Evolutionary conservation across 2,888 invertebrate species (phyloP).

Genomic region (Dione vanillae): DNA sequence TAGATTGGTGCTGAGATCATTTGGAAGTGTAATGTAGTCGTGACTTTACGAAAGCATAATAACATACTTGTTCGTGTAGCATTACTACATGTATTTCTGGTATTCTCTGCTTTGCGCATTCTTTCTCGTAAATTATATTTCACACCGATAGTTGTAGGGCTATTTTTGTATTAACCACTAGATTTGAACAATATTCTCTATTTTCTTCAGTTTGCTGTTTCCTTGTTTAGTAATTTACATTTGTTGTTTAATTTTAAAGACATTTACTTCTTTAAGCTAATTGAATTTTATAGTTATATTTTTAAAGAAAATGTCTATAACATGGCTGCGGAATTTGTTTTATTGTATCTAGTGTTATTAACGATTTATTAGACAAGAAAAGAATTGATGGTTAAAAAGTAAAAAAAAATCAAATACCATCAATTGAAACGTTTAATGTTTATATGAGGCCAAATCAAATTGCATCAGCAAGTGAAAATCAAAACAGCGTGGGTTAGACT

Average conservation of each 20-base stretch:
- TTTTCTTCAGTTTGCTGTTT: neutral
- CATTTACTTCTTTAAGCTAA: no score
- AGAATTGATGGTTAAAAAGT: constrained; percentile 22
- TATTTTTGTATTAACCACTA: neutral
- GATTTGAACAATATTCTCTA: neutral
- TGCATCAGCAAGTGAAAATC: constrained; percentile 22
- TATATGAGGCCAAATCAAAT: neutral
- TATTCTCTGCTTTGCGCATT: constrained; percentile 26
- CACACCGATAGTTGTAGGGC: neutral
- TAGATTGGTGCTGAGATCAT: constrained; percentile 40
- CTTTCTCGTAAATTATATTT: constrained; percentile 29
- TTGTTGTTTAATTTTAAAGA: neutral
- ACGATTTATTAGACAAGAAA: no score
- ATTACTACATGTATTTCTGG: constrained; percentile 33
- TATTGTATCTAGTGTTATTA: no score
- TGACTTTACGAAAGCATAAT: constrained; percentile 46
- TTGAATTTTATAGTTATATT: constrained; percentile 51
- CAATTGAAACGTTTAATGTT: neutral
- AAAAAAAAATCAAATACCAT: constrained; percentile 45
- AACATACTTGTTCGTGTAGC: constrained; percentile 36
- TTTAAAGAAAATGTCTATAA: no score
- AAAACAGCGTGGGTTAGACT: constrained; percentile 21
- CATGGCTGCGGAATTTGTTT: constrained; percentile 54
- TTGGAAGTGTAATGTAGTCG: constrained; percentile 46
- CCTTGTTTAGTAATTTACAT: neutral